These are phyloP conservation scores for Isoperla grammatica DNA, from an alignment of 2,888 invertebrate genomes.

Conservation along the genomic window DNA sequence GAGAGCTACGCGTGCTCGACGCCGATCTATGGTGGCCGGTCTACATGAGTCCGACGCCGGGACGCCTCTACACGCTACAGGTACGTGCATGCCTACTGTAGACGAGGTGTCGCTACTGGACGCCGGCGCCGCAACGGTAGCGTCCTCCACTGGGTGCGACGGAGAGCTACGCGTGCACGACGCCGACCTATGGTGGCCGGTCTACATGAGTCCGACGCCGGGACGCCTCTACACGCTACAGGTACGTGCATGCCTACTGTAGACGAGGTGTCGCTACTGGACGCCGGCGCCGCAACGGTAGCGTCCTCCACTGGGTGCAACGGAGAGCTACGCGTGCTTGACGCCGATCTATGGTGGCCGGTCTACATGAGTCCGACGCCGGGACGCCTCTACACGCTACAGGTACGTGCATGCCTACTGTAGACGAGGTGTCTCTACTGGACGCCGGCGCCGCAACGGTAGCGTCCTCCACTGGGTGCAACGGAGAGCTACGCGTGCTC, in stretches of 20 bases:
- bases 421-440: too few relatives aligned
- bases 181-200: conserved; percentile 37
- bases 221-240: conserved; percentile 35
- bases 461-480: conserved; percentile 24
- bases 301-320: conserved; percentile 24
- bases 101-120: too few relatives aligned
- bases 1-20: conserved; percentile 30
- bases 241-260: conserved; percentile 27
- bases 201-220: conserved; percentile 28
- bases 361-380: conserved; percentile 28
- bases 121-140: neutral
- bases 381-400: conserved; percentile 35
- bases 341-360: conserved; percentile 37
- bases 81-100: conserved; percentile 27
- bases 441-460: neutral
- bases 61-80: conserved; percentile 35
- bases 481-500: conserved; percentile 31
- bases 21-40: conserved; percentile 37
- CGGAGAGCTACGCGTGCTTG: conserved; percentile 31
- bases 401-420: conserved; percentile 29
- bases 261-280: too few relatives aligned
- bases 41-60: conserved; percentile 30
- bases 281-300: neutral
- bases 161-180: conserved; percentile 31
- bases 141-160: conserved; percentile 25